Conservation (phyloP, 2,888 invertebrate species). For the Dasypolia templi region DNA sequence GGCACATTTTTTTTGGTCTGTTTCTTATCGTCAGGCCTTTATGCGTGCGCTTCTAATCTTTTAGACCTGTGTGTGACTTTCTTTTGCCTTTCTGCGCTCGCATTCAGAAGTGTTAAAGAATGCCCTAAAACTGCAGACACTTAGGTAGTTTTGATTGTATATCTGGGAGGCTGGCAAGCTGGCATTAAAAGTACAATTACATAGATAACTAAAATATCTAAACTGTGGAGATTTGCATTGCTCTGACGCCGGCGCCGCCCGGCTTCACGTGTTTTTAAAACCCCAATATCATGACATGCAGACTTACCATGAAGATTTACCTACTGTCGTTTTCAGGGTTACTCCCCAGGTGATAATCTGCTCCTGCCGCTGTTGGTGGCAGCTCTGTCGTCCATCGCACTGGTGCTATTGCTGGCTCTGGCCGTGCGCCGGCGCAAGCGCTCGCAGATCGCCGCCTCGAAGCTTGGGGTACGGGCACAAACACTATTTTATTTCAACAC, state of each 20-base stretch:
- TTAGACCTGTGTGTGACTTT: not conserved
- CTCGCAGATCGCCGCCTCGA: constrained; percentile 77
- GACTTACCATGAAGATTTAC: not conserved
- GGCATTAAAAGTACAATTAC: not conserved
- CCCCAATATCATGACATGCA: not conserved
- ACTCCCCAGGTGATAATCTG: constrained; percentile 91
- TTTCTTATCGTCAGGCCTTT: not conserved
- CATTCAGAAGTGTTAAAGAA: not conserved
- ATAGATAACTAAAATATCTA: not conserved
- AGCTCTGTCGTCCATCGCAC: constrained; percentile 87
- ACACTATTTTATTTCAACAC: not conserved
- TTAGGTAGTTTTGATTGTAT: not conserved
- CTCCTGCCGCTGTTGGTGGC: constrained; percentile 89
- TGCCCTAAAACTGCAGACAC: not conserved
- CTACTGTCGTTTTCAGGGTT: constrained; percentile 82
- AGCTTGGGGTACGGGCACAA: constrained; percentile 82
- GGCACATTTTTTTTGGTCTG: not conserved
- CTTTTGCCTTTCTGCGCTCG: not conserved
- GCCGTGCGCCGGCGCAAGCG: constrained; percentile 88
- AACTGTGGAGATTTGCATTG: not conserved
- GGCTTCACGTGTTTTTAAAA: not conserved
- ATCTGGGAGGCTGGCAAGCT: not conserved
- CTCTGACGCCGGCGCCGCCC: not conserved
- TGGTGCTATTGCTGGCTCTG: constrained; percentile 87
- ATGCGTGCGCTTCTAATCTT: not conserved